Conservation (phyloP, 2,888 invertebrate genomes). For the Drosophila mettleri region DNA sequence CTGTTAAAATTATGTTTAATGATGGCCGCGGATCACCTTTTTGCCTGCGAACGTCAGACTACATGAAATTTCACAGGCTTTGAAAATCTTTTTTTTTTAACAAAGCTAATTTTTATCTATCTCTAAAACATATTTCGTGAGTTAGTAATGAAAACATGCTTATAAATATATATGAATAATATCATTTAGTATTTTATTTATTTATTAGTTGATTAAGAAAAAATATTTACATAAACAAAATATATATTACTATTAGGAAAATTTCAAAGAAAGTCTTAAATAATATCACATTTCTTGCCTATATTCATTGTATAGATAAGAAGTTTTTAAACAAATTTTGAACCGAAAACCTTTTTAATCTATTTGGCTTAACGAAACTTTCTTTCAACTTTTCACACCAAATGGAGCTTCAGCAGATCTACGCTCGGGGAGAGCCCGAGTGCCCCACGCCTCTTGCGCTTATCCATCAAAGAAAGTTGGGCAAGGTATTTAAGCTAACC, state of each 20-base stretch:
- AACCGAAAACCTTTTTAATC: slow-evolving; percentile 5
- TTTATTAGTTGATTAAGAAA: neutral
- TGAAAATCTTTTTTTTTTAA: neutral
- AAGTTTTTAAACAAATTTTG: neutral
- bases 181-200: neutral
- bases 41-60: slow-evolving; percentile 34
- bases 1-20: slow-evolving; percentile 77
- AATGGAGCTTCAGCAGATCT: slow-evolving; percentile 32
- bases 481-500: slow-evolving; percentile 66
- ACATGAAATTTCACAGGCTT: slow-evolving; percentile 27
- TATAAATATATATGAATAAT: neutral
- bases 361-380: slow-evolving; percentile 53
- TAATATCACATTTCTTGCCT: neutral
- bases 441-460: slow-evolving; percentile 59
- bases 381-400: slow-evolving; percentile 70
- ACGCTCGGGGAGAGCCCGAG: slow-evolving; percentile 28
- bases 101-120: neutral
- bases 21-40: slow-evolving; percentile 54
- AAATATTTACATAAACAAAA: no score
- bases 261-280: neutral
- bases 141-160: neutral
- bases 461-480: slow-evolving; percentile 79
- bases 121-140: neutral
- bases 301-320: neutral
- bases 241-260: no score